Evolutionary conservation across 1,140 invertebrate species (phyloP), one percentile per base, ranked within the genome.

Genomic region (Sweltsa coloradensis): DNA sequence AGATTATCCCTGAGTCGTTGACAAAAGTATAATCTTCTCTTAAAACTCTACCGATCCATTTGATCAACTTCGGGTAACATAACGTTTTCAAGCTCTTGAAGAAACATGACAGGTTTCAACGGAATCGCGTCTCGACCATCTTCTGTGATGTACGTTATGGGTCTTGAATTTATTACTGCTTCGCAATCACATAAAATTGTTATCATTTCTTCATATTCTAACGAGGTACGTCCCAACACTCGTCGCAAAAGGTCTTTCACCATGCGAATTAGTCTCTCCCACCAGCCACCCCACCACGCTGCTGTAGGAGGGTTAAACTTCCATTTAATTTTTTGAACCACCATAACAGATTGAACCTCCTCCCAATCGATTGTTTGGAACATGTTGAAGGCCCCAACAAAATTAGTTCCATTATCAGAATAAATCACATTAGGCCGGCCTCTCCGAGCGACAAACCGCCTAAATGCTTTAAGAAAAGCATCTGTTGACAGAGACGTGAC

Each of bases 361-460:
- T 52, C 37, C 57, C 59, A 64, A 50, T 66, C 53, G 13, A 64
- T 16, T 27, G 43, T 46, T 34, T 42, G 41, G 5, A 63, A 56
- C 26, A 46, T 26, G 44, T 62, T 64, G 34, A 48, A 40, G 19
- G 53, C 42, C 3, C 57, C 55, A 7, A 39, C 43, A 43, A 65
- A 66, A 50, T 62, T 67, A 6, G 53, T 61, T 1, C 60, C 66
- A 45, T 69, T 67, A n/a, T 70, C 63, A 31, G 54, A 62, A 37
- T 59, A 68, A 6, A 71, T 58, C 0, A 54, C 54, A 1, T 31
- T 34, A 3, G 60, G 63, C 47, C 57, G 44, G 24, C 61, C 60
- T 49, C 59, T 50, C 37, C 57, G 37, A n/a, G 55, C 55, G 9
- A 63, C 49, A 47, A 66, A 66, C 39, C 61, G 41, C 14, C 59